Evolutionary conservation across 2,888 invertebrate species (phyloP).

Genomic region (Melangyna quadrimaculata): DNA sequence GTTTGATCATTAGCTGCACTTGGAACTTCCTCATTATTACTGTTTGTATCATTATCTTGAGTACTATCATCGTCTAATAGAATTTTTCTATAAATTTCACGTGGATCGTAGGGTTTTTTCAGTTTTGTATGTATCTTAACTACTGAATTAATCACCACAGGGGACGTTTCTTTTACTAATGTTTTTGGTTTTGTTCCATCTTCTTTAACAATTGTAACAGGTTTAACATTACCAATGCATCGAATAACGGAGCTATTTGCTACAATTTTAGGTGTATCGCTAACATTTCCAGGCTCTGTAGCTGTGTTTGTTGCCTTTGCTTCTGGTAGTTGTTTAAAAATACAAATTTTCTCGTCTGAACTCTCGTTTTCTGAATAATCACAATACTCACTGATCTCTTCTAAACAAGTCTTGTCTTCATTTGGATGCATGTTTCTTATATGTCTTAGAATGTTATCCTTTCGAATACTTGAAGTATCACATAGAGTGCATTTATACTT

Average conservation of each 20-base stretch:
- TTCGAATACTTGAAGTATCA: constrained; percentile 86
- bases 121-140: constrained; percentile 58
- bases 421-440: constrained; percentile 88
- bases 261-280: constrained; percentile 61
- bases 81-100: constrained; percentile 77
- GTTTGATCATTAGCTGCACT: constrained; percentile 61
- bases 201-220: constrained; percentile 75
- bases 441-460: constrained; percentile 90
- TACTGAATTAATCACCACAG: constrained; percentile 27
- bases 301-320: neutral
- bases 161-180: constrained; percentile 49
- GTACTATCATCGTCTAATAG: constrained; percentile 73
- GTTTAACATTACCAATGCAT: constrained; percentile 79
- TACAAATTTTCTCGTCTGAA: constrained; percentile 12
- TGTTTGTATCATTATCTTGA: constrained; percentile 68
- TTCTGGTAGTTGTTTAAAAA: constrained; percentile 36
- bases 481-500: constrained; percentile 88
- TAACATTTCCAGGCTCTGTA: too few relatives aligned
- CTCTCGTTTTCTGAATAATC: neutral
- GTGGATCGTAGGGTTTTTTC: constrained; percentile 75
- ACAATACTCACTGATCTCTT: constrained; percentile 57
- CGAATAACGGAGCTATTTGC: constrained; percentile 78
- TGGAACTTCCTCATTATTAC: constrained; percentile 45
- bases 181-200: constrained; percentile 60
- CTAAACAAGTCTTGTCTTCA: constrained; percentile 72